These are phyloP conservation scores for Champsocephalus esox DNA, from an alignment of 2,797 vertebrate species.

Conservation along the genomic window DNA sequence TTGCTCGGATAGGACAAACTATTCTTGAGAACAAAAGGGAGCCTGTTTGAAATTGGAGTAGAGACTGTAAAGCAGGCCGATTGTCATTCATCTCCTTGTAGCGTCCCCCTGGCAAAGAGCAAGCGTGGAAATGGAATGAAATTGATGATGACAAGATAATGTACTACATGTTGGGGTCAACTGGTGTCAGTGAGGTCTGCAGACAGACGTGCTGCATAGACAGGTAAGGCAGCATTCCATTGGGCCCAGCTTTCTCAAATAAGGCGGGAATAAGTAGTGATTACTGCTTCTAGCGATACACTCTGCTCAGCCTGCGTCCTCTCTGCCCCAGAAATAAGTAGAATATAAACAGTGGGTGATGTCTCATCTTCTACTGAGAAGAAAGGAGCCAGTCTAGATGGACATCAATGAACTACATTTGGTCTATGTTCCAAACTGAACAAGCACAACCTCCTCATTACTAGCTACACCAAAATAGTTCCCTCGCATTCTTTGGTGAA, in stretches of 20 bases:
- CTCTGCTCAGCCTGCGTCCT: conserved; percentile 7
- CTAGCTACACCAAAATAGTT: conserved; percentile 61
- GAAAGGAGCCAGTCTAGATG: conserved; percentile 10
- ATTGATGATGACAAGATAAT: conserved; percentile 38
- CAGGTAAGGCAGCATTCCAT: conserved; percentile 44
- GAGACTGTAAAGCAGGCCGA: background rate
- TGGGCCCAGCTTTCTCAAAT: conserved; percentile 5
- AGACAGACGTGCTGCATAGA: conserved; percentile 9
- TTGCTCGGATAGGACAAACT: conserved; percentile 2
- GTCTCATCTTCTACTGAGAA: conserved; percentile 7
- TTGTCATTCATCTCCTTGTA: conserved; percentile 14
- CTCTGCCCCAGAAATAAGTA: background rate
- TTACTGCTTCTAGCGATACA: conserved; percentile 7
- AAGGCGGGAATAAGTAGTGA: background rate
- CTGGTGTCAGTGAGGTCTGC: conserved; percentile 38
- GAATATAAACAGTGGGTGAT: conserved; percentile 12
- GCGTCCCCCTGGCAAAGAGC: conserved; percentile 28
- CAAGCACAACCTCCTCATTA: conserved; percentile 65
- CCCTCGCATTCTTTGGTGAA: conserved; percentile 59
- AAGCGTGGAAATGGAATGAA: conserved; percentile 36
- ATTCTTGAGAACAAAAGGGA: background rate
- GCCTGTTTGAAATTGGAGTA: conserved; percentile 34
- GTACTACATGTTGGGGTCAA: conserved; percentile 37
- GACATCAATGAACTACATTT: conserved; percentile 30
- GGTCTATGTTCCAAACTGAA: conserved; percentile 48